Evolutionary conservation across 2,797 vertebrate species (phyloP).

Genomic region (Chelidonichthys spinosus): DNA sequence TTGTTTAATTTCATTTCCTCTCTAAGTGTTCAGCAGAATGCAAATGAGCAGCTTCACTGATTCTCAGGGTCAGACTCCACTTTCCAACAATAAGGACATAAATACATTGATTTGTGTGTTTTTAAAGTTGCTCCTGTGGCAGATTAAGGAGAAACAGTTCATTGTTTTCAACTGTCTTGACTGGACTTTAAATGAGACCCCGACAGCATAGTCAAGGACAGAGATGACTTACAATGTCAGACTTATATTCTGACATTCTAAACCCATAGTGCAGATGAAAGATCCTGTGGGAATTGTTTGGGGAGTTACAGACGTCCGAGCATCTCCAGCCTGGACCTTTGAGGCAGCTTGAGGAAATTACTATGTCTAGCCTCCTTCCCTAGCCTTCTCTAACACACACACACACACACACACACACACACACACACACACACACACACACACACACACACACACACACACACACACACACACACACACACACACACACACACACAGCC

Average conservation of each 20-base stretch:
- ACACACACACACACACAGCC: background rate
- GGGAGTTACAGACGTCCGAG: background rate
- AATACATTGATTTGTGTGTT: background rate
- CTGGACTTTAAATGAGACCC: background rate
- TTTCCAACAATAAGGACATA: background rate
- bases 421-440: background rate
- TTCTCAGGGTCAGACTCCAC: background rate
- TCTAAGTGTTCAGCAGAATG: slow-evolving; percentile 32
- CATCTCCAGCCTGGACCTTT: background rate
- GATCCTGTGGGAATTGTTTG: background rate
- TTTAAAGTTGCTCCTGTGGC: background rate
- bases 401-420: background rate
- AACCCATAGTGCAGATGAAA: background rate
- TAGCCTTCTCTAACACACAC: background rate
- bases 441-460: background rate
- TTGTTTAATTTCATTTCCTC: slow-evolving; percentile 5
- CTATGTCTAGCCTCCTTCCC: background rate
- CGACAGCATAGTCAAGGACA: too few species aligned
- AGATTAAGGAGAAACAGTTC: background rate
- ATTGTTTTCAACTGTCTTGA: background rate
- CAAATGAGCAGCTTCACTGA: slow-evolving; percentile 20
- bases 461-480: background rate
- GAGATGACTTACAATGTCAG: background rate
- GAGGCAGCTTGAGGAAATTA: background rate
- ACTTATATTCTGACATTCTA: too few species aligned